These are phyloP conservation scores for Periophthalmus modestus DNA, from an alignment of 2,113 vertebrate species.

Conservation along the genomic window DNA sequence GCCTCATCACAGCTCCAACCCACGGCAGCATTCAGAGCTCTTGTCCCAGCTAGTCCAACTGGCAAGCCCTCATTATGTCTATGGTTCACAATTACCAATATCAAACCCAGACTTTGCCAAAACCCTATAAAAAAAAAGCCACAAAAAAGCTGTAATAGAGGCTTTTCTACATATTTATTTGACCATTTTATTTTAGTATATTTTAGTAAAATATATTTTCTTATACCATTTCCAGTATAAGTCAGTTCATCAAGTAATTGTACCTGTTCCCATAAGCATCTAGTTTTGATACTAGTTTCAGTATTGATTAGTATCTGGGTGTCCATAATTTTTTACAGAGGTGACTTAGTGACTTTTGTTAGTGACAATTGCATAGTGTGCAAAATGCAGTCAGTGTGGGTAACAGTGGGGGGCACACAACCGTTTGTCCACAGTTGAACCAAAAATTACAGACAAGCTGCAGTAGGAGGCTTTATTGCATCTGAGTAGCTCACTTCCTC, in stretches of 20 bases:
- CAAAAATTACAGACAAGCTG: slow-evolving; percentile 71
- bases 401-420: slow-evolving; percentile 43
- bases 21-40: slow-evolving; percentile 31
- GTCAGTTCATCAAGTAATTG: too few relatives aligned
- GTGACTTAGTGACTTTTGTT: too few relatives aligned
- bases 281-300: neutral
- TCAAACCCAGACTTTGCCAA: slow-evolving; percentile 33
- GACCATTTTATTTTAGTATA: too few relatives aligned
- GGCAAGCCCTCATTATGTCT: slow-evolving; percentile 37
- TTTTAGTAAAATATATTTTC: too few relatives aligned
- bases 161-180: neutral
- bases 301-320: neutral
- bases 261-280: too few relatives aligned
- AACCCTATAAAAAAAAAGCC: slow-evolving; percentile 33
- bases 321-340: neutral
- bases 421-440: slow-evolving; percentile 52
- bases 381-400: slow-evolving; percentile 19
- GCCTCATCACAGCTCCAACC: slow-evolving; percentile 24
- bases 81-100: slow-evolving; percentile 33
- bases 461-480: slow-evolving; percentile 66
- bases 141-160: slow-evolving; percentile 16
- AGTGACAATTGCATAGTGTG: neutral
- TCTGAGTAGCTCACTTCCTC: slow-evolving; percentile 76
- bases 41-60: slow-evolving; percentile 34
- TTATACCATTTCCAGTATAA: too few relatives aligned